A percentile compares a stretch with the other conserved stretches of the same genome.
Conservation (phyloP, 2,797 vertebrate genomes). For the Helarctos malayanus region DNA sequence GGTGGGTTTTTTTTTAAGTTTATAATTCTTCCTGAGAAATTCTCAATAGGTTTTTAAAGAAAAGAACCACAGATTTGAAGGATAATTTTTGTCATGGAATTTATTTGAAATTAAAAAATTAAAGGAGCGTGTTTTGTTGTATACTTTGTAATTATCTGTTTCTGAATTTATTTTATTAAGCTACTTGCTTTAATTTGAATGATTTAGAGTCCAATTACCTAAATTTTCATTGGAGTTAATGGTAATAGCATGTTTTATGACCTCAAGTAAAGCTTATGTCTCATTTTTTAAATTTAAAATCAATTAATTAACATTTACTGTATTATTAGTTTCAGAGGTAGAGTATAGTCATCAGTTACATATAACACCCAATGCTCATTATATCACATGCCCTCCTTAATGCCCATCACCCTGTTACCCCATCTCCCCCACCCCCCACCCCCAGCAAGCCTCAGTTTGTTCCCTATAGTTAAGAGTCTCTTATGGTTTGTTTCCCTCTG, state of each 20-base stretch:
- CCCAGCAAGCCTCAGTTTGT: background rate
- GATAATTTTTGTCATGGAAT: background rate
- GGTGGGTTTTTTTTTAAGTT: background rate
- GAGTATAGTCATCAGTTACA: background rate
- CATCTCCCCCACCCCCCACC: no score
- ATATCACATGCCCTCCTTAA: background rate
- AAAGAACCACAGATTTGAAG: background rate
- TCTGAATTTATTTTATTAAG: background rate
- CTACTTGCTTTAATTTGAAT: background rate
- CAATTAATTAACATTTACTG: background rate
- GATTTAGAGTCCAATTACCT: background rate
- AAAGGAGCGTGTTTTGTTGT: background rate
- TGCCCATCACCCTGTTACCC: background rate
- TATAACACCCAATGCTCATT: background rate
- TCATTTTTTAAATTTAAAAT: background rate
- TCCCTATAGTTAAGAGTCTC: background rate
- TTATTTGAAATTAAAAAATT: slow-evolving; percentile 19
- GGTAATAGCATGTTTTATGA: background rate
- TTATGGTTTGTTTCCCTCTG: background rate
- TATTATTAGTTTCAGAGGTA: background rate
- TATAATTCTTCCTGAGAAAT: slow-evolving; percentile 1
- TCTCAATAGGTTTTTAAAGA: slow-evolving; percentile 4
- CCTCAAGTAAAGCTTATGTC: background rate
- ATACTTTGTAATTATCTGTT: background rate
- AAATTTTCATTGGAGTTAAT: background rate